Percentiles rank a stretch among this genome's conserved stretches.
Evolutionary conservation across 2,113 vertebrate species (phyloP).

Genomic region (Nothoprocta pentlandii): DNA sequence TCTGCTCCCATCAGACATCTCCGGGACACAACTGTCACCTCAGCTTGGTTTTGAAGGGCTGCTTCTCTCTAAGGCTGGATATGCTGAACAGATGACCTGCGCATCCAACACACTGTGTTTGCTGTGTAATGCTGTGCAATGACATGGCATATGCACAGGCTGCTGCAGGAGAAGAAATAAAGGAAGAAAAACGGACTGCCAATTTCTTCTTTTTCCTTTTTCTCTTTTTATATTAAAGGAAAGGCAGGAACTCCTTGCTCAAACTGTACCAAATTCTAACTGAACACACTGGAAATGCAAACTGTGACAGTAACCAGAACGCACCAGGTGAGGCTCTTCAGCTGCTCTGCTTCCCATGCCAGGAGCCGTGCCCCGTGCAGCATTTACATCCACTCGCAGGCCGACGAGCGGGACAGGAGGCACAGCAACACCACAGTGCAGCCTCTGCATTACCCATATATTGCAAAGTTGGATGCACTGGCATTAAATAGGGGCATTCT

Average conservation of each 20-base stretch:
- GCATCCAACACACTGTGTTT: neutral
- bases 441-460: neutral
- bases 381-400: neutral
- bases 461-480: neutral
- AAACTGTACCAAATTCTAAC: neutral
- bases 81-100: neutral
- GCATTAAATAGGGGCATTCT: neutral
- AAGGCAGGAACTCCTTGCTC: neutral
- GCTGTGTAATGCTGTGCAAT: neutral
- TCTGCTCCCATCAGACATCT: neutral
- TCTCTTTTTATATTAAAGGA: neutral
- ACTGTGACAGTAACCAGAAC: neutral
- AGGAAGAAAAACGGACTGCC: rapidly evolving
- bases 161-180: neutral
- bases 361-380: neutral
- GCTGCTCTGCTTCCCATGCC: neutral
- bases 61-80: neutral
- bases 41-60: neutral
- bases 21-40: neutral
- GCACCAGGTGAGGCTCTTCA: neutral
- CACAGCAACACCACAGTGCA: rapidly evolving
- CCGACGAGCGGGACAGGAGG: neutral
- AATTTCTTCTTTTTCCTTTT: neutral
- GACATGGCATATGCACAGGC: neutral
- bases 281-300: neutral